Percentiles rank a stretch among this genome's conserved stretches.
Evolutionary conservation across 2,888 invertebrate species (phyloP).

Genomic region (Diaperis boleti): DNA sequence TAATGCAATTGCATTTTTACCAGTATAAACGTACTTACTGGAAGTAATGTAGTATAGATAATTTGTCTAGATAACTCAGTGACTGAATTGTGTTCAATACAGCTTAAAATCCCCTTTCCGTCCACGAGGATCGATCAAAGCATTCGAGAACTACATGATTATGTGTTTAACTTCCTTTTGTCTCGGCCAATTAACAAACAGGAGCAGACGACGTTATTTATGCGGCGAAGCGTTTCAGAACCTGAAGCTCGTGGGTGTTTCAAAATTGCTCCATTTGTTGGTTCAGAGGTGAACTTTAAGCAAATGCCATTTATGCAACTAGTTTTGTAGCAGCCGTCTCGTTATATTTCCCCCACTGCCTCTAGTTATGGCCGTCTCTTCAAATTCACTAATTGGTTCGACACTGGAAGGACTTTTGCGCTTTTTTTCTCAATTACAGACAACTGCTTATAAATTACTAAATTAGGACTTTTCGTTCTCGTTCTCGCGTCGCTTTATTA

Average conservation of each 20-base stretch:
- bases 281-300: conserved; percentile 10
- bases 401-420: conserved; percentile 4
- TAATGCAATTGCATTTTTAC: no score
- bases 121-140: neutral
- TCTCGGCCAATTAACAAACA: neutral
- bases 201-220: conserved; percentile 6
- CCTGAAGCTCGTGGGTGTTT: conserved; percentile 9
- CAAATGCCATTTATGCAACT: conserved; percentile 18
- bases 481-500: neutral
- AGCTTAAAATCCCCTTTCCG: no score
- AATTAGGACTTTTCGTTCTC: conserved; percentile 7
- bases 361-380: conserved; percentile 5
- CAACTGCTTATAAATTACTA: conserved; percentile 10
- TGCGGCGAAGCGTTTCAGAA: neutral
- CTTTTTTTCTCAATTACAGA: conserved; percentile 4
- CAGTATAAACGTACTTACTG: no score
- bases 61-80: no score
- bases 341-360: conserved; percentile 12
- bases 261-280: conserved; percentile 24
- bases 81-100: no score
- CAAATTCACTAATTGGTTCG: conserved; percentile 21
- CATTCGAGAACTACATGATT: neutral
- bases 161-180: neutral
- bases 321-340: conserved; percentile 7
- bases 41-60: no score